phyloP scores from a whole-genome alignment of 2,888 invertebrate species.

The Phyllotreta striolata region DNA sequence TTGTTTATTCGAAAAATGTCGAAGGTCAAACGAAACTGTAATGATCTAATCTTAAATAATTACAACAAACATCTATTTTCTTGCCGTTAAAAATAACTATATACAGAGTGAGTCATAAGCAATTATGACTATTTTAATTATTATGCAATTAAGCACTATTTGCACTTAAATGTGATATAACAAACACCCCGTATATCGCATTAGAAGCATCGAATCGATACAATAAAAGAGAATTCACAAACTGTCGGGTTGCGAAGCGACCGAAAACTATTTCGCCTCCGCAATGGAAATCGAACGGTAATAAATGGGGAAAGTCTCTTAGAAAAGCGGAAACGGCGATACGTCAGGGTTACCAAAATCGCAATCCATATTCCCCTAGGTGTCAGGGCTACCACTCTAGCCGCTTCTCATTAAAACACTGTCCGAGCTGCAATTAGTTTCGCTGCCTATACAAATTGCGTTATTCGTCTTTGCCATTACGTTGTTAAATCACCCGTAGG shows the following conservation, averaged over 20 bases:
- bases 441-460: constrained; percentile 62
- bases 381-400: constrained; percentile 60
- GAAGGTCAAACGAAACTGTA: too few species aligned
- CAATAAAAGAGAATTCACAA: too few species aligned
- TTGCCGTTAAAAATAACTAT: too few species aligned
- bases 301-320: constrained; percentile 47
- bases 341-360: constrained; percentile 59
- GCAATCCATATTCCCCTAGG: constrained; percentile 61
- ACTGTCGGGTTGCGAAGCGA: constrained; percentile 5
- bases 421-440: constrained; percentile 63
- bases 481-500: constrained; percentile 46
- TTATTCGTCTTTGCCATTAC: constrained; percentile 63
- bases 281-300: constrained; percentile 41
- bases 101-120: too few species aligned
- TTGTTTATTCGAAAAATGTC: too few species aligned
- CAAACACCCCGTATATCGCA: too few species aligned
- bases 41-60: too few species aligned
- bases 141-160: too few species aligned
- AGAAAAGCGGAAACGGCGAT: constrained; percentile 49
- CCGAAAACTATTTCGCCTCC: constrained; percentile 24
- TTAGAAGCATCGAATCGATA: too few species aligned
- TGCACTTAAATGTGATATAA: too few species aligned
- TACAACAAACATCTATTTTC: too few species aligned
- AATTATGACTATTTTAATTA: too few species aligned
- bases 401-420: constrained; percentile 63